phyloP scores from a whole-genome alignment of 2,888 invertebrate genomes.

The Bugula neritina region DNA sequence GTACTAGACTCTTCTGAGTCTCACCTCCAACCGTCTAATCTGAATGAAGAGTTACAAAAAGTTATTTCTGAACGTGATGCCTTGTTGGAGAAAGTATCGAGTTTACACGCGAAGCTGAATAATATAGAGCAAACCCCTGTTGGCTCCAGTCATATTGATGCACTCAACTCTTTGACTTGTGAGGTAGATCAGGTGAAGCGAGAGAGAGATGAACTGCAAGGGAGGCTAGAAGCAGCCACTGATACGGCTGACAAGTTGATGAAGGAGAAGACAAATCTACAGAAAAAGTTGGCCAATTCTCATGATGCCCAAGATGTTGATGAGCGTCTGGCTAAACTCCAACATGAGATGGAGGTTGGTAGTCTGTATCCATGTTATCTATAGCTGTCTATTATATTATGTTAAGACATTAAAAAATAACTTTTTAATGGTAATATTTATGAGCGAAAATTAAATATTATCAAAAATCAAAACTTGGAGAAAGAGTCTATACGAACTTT shows the following conservation, averaged over 20 bases:
- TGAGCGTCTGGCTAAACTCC: not conserved
- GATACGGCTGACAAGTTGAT: not conserved
- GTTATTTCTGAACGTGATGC: not conserved
- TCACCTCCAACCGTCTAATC: not conserved
- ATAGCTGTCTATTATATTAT: no score
- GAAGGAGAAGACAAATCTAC: not conserved
- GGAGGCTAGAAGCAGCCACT: not conserved
- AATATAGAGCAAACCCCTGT: not conserved
- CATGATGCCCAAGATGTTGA: slow-evolving; percentile 17
- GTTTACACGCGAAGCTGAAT: not conserved
- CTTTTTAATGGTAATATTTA: no score
- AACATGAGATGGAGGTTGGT: slow-evolving; percentile 6
- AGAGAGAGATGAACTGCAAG: not conserved
- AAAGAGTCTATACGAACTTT: no score
- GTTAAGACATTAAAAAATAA: no score
- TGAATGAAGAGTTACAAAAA: not conserved
- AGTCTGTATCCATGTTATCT: not conserved
- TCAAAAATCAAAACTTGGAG: no score
- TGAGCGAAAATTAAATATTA: no score
- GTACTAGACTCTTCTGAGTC: no score
- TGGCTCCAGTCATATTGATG: not conserved
- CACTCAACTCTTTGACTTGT: not conserved
- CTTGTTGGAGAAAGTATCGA: not conserved
- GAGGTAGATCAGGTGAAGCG: not conserved
- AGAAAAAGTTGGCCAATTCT: not conserved